Evolutionary conservation across 1,140 invertebrate species (phyloP).

Genomic region (Nasonia giraulti): DNA sequence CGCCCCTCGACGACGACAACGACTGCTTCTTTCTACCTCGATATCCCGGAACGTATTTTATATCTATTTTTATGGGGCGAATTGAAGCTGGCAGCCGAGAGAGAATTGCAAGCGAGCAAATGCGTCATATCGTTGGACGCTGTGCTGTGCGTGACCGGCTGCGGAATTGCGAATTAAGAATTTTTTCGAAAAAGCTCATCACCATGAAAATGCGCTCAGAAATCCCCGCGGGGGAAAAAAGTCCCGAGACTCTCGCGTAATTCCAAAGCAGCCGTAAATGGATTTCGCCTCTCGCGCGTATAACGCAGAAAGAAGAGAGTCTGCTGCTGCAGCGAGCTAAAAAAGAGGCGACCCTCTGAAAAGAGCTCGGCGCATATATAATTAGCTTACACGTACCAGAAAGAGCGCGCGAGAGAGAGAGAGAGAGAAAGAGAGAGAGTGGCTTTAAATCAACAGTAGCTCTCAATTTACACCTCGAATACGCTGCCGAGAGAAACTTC

Average conservation of each 20-base stretch:
- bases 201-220: neutral
- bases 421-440: neutral
- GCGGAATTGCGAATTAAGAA: neutral
- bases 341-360: neutral
- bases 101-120: constrained; percentile 35
- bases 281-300: neutral
- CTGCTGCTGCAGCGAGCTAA: neutral
- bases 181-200: neutral
- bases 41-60: constrained; percentile 23
- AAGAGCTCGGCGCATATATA: constrained; percentile 17
- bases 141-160: too few relatives aligned
- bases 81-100: constrained; percentile 44
- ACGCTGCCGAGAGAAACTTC: neutral
- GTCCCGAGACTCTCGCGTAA: neutral
- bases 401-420: neutral
- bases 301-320: too few relatives aligned
- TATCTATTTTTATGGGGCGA: constrained; percentile 42
- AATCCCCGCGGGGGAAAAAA: neutral
- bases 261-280: constrained; percentile 3
- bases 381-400: neutral
- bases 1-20: neutral
- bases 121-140: constrained; percentile 14
- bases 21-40: neutral
- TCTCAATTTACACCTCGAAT: constrained; percentile 39
- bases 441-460: constrained; percentile 33